These are phyloP conservation scores for Clarias platycephalus DNA, from an alignment of 2,797 vertebrate species.

Conservation along the genomic window DNA sequence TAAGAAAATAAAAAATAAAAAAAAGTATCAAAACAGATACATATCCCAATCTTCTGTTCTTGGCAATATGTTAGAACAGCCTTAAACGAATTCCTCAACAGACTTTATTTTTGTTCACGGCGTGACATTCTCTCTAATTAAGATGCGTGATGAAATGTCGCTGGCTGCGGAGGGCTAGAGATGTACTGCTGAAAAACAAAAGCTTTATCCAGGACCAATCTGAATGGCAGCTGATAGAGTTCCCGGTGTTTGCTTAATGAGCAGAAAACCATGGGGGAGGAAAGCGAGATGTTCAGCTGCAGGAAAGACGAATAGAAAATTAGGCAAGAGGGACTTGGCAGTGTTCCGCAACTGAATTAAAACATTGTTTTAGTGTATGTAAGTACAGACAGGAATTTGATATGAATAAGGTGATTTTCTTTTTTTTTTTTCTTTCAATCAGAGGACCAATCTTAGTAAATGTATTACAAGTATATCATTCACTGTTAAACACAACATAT, in stretches of 20 bases:
- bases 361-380: not conserved
- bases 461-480: not conserved
- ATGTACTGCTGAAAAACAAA: slow-evolving; percentile 52
- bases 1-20: not conserved
- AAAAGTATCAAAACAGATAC: not conserved
- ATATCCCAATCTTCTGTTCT: not conserved
- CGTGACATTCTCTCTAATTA: slow-evolving; percentile 56
- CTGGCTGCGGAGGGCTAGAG: slow-evolving; percentile 33
- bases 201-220: slow-evolving; percentile 58
- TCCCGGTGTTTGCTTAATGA: slow-evolving; percentile 56
- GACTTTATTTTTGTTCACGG: slow-evolving; percentile 21
- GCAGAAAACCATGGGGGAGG: slow-evolving; percentile 49
- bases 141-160: slow-evolving; percentile 55
- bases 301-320: slow-evolving; percentile 50
- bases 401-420: not conserved
- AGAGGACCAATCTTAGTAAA: not conserved
- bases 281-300: slow-evolving; percentile 30
- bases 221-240: slow-evolving; percentile 52
- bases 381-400: too few relatives aligned
- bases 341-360: not conserved
- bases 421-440: not conserved
- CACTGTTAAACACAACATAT: not conserved
- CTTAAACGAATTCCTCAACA: slow-evolving; percentile 27
- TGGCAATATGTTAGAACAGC: slow-evolving; percentile 18
- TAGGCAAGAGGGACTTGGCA: slow-evolving; percentile 37